Evolutionary conservation across 2,888 invertebrate genomes (phyloP).

Genomic region (Sycophila texana): DNA sequence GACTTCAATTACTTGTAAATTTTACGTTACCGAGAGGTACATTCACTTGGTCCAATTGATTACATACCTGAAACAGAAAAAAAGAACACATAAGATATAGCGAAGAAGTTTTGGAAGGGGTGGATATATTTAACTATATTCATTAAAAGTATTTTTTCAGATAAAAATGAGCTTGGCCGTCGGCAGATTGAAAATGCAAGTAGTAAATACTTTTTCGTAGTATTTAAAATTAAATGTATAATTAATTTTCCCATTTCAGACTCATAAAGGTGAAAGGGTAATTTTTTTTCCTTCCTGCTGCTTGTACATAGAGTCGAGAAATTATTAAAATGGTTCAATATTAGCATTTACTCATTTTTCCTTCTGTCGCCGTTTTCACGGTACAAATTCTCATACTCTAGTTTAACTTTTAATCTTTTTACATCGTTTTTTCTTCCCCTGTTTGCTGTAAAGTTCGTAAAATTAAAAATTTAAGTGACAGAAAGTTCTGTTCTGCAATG

Average conservation of each 20-base stretch:
- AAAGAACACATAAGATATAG: no score
- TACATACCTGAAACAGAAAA: slow-evolving; percentile 24
- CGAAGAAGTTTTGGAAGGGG: no score
- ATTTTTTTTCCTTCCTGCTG: background rate
- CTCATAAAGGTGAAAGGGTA: background rate
- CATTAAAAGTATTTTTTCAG: no score
- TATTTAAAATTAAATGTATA: background rate
- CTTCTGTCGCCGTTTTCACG: slow-evolving; percentile 27
- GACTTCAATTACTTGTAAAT: background rate
- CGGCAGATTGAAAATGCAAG: no score
- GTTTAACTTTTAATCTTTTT: slow-evolving; percentile 7
- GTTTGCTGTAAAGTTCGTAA: background rate
- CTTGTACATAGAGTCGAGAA: slow-evolving; percentile 4
- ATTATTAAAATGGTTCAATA: slow-evolving; percentile 31
- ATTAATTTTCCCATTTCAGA: background rate
- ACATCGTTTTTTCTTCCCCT: slow-evolving; percentile 2
- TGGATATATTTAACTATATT: no score
- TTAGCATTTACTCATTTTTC: slow-evolving; percentile 32
- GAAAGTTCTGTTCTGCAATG: no score
- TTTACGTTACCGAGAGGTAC: background rate
- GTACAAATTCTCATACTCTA: background rate
- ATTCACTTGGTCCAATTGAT: background rate
- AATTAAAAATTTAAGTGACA: background rate
- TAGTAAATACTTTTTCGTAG: background rate
- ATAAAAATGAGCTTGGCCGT: background rate